Evolutionary conservation across 2,888 invertebrate genomes (phyloP), one percentile per base, ranked within the genome.

Genomic region (Piscicola geometra): DNA sequence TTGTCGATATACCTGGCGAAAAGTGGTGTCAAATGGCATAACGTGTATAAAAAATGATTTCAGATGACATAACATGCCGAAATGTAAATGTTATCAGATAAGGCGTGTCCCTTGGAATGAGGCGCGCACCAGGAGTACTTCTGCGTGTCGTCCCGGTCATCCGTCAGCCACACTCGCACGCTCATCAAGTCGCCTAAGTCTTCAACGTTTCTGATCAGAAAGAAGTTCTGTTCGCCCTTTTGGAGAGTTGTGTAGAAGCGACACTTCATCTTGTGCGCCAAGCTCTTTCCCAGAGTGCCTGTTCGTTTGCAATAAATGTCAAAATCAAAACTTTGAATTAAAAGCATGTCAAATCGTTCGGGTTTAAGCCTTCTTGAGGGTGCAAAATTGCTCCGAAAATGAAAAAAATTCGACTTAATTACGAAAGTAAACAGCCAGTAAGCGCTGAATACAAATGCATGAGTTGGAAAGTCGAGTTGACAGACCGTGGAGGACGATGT

Each of bases 281-380:
- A 35, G 36, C 73, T 73, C 52, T 73, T 73, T 18, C 56, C 56
- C 30, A 73, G 35, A 15, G 64, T 64, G n/a, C 73, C 73, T 73
- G 32, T 1, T 25, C n/a, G 9, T 47, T 47, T 47, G 21, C 9
- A 15, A 47, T n/a, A n/a, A n/a, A n/a, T n/a, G n/a, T n/a, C n/a
- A n/a, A n/a, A n/a, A n/a, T n/a, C n/a, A n/a, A n/a, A n/a, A n/a
- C n/a, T n/a, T n/a, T n/a, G n/a, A n/a, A n/a, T n/a, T n/a, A n/a
- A n/a, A n/a, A n/a, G n/a, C n/a, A n/a, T n/a, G n/a, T n/a, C n/a
- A n/a, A n/a, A n/a, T n/a, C n/a, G n/a, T n/a, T n/a, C n/a, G n/a
- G n/a, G n/a, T n/a, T n/a, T n/a, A n/a, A n/a, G n/a, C n/a, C n/a
- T n/a, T n/a, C n/a, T n/a, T n/a, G n/a, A n/a, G n/a, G n/a, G n/a